These are phyloP conservation scores for Isurus oxyrinchus DNA, from an alignment of 2,113 vertebrate species.

Conservation along the genomic window DNA sequence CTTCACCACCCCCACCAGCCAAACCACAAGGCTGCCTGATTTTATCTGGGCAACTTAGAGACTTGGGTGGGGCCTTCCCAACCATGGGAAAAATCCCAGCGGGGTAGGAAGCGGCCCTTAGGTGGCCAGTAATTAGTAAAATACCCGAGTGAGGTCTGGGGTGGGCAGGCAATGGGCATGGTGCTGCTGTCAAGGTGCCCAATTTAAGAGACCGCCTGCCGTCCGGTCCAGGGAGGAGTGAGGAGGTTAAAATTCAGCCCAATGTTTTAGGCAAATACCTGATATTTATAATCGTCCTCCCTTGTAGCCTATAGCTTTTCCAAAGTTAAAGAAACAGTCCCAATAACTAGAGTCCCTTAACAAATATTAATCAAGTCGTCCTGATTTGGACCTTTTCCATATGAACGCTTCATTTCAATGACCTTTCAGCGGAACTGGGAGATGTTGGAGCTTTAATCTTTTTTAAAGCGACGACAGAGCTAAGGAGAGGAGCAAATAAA, in stretches of 20 bases:
- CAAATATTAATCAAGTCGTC: background rate
- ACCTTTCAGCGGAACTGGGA: background rate
- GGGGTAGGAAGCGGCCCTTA: no score
- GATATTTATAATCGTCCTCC: background rate
- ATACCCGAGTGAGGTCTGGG: no score
- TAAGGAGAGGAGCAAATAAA: background rate
- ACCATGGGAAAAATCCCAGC: no score
- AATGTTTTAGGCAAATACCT: background rate
- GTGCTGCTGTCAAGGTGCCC: no score
- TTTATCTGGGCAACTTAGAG: no score
- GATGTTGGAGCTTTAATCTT: background rate
- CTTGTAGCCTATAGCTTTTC: background rate
- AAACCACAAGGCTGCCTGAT: no score
- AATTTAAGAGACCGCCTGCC: no score
- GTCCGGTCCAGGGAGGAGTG: no score
- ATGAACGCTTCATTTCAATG: background rate
- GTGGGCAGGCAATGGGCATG: background rate
- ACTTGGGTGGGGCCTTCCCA: no score
- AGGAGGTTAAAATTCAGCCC: no score
- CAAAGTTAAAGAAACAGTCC: background rate
- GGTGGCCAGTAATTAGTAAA: no score
- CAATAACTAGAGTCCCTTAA: background rate
- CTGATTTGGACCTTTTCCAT: background rate
- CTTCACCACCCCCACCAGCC: no score
- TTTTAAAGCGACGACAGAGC: background rate